Conservation (phyloP, 2,888 invertebrate species). For the Drosophila paracracens region DNA sequence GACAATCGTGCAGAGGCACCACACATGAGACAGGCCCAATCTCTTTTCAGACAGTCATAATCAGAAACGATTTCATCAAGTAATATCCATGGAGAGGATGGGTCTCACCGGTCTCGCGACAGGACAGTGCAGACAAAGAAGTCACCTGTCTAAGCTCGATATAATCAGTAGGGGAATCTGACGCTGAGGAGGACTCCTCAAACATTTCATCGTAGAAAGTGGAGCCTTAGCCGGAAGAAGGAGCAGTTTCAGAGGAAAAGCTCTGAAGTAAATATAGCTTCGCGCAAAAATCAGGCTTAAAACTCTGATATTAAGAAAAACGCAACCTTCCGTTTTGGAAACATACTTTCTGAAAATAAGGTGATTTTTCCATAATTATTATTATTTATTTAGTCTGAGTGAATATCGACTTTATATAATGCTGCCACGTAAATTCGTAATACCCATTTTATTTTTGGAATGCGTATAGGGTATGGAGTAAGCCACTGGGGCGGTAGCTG, state of each 20-base stretch:
- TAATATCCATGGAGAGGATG: neutral
- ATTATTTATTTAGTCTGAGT: neutral
- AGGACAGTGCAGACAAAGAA: neutral
- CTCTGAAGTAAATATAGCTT: neutral
- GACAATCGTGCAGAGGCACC: neutral
- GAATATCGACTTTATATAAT: neutral
- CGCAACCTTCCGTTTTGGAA: neutral
- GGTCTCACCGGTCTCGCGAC: accelerated
- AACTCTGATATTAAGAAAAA: too few species aligned
- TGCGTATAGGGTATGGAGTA: neutral
- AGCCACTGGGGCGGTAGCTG: conserved; percentile 21
- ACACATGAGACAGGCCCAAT: neutral
- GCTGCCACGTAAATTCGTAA: neutral
- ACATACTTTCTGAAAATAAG: neutral
- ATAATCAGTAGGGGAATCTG: neutral
- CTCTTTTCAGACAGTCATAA: neutral
- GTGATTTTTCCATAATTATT: neutral
- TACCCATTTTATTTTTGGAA: neutral
- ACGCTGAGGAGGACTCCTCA: neutral
- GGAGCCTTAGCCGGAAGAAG: accelerated
- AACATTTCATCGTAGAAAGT: neutral
- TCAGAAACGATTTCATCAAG: neutral
- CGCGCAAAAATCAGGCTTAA: neutral
- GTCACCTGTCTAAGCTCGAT: neutral
- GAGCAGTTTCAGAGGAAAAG: neutral